Conservation (phyloP, 2,888 invertebrate species). For the Lacanobia wlatinum region DNA sequence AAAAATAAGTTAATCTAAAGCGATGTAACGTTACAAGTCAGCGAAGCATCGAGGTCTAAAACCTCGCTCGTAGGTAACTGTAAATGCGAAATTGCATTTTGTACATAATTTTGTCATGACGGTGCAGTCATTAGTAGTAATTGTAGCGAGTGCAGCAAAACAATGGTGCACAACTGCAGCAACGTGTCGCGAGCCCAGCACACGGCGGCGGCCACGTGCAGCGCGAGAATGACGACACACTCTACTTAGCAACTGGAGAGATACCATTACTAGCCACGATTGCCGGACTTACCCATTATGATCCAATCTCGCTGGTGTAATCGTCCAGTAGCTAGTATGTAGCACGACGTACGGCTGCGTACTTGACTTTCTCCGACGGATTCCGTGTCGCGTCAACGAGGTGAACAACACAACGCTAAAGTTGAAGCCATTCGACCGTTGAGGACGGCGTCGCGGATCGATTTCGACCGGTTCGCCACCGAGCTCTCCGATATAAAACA, state of each 20-base stretch:
- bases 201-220: constrained; percentile 74
- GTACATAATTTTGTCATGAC: constrained; percentile 56
- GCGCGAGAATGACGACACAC: constrained; percentile 76
- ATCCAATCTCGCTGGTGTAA: constrained; percentile 84
- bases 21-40: constrained; percentile 66
- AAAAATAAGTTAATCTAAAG: constrained; percentile 67
- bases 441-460: constrained; percentile 81
- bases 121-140: constrained; percentile 43
- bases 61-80: constrained; percentile 59
- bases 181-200: constrained; percentile 69
- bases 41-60: constrained; percentile 67
- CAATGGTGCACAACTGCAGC: constrained; percentile 66
- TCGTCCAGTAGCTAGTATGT: constrained; percentile 79
- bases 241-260: constrained; percentile 78
- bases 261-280: constrained; percentile 70
- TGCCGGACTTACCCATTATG: constrained; percentile 84
- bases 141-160: constrained; percentile 59
- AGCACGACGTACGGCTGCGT: constrained; percentile 82
- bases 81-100: constrained; percentile 62
- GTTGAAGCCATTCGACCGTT: constrained; percentile 85
- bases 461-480: constrained; percentile 83
- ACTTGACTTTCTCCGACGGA: constrained; percentile 89
- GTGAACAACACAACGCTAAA: constrained; percentile 86
- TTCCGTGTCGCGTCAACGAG: constrained; percentile 87
- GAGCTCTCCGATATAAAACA: constrained; percentile 77